Percentiles rank a stretch among this genome's conserved stretches.
Evolutionary conservation across 2,888 invertebrate genomes (phyloP).

Genomic region (Cheilosia vernalis): DNA sequence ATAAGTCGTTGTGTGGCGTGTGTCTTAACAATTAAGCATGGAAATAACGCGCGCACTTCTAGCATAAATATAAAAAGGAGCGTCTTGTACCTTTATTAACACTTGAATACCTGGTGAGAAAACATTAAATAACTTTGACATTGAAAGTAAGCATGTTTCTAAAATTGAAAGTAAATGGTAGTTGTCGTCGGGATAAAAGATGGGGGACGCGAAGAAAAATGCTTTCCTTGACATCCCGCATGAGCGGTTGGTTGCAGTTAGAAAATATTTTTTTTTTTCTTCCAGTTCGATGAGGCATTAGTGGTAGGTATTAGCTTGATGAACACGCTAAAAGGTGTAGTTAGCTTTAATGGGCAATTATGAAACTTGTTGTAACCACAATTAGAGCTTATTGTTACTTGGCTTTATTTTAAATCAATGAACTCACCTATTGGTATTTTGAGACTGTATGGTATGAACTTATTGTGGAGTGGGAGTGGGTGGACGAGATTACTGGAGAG

Average conservation of each 20-base stretch:
- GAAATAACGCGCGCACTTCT: constrained; percentile 3
- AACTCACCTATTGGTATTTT: constrained; percentile 25
- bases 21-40: constrained; percentile 41
- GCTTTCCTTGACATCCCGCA: constrained; percentile 17
- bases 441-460: neutral
- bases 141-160: constrained; percentile 65
- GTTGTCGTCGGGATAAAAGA: constrained; percentile 40
- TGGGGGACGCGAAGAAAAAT: neutral
- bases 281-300: neutral
- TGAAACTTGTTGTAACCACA: neutral
- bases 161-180: constrained; percentile 62
- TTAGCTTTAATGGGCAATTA: neutral
- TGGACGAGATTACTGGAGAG: neutral
- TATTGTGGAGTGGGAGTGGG: neutral
- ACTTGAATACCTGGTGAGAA: constrained; percentile 13
- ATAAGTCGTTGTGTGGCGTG: constrained; percentile 47
- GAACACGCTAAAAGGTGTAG: neutral
- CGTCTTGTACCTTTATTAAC: constrained; percentile 11
- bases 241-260: neutral
- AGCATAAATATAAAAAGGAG: constrained; percentile 26
- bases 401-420: neutral
- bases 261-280: neutral
- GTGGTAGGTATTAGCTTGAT: neutral
- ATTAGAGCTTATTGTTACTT: neutral
- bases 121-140: constrained; percentile 72